A percentile compares a stretch with the other conserved stretches of the same genome.
phyloP scores from a whole-genome alignment of 2,797 vertebrate genomes.

The Etheostoma nigrum region DNA sequence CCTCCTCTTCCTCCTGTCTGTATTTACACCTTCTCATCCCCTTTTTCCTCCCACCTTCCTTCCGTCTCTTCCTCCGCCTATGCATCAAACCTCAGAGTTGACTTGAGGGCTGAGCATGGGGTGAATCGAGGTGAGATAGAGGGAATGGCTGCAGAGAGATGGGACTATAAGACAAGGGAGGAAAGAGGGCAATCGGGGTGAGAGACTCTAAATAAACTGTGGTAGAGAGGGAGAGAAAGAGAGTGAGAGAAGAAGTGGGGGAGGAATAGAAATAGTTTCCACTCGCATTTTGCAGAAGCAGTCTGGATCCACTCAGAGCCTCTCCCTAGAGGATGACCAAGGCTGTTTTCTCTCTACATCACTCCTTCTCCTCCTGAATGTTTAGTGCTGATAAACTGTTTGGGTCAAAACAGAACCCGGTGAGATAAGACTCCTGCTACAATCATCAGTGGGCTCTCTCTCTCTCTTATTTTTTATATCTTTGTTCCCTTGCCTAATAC shows the following conservation, averaged over 20 bases:
- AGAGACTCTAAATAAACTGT: conserved; percentile 67
- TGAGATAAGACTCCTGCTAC: conserved; percentile 67
- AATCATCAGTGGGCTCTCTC: conserved; percentile 57
- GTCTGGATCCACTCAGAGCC: conserved; percentile 76
- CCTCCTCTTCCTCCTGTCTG: conserved; percentile 2
- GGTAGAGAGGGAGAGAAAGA: conserved; percentile 9
- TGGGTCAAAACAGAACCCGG: conserved; percentile 69
- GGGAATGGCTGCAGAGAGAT: conserved; percentile 25
- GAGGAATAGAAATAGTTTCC: conserved; percentile 70
- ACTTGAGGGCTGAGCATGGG: conserved; percentile 45
- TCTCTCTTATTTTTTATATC: conserved; percentile 40
- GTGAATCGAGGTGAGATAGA: conserved; percentile 58
- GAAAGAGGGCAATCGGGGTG: conserved; percentile 57
- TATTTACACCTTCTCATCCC: not conserved
- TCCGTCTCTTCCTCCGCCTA: not conserved
- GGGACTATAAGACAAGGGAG: conserved; percentile 32
- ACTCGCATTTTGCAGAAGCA: conserved; percentile 60
- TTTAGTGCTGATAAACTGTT: conserved; percentile 76
- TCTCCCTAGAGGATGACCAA: conserved; percentile 71
- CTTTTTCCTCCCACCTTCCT: not conserved
- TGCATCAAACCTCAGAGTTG: conserved; percentile 45
- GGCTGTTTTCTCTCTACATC: conserved; percentile 57
- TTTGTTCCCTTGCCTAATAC: conserved; percentile 40
- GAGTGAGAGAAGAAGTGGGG: conserved; percentile 24
- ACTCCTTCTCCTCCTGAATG: conserved; percentile 66